Evolutionary conservation across 92 coral and sea anemone species (phyloP).

Genomic region (Parazoanthus atlanticus): DNA sequence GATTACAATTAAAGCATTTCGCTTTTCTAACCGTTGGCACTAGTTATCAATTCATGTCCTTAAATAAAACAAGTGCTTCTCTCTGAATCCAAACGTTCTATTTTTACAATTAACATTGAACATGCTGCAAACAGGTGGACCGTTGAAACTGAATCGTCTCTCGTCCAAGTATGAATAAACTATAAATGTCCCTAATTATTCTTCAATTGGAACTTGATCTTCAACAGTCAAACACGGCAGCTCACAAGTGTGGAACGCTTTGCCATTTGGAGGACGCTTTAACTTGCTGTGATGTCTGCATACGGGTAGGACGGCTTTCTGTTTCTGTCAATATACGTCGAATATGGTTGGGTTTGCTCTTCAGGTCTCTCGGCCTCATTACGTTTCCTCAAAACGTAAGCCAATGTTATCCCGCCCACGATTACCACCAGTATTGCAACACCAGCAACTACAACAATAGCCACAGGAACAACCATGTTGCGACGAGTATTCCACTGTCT

Average conservation of each 20-base stretch:
- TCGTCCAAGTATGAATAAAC: no score
- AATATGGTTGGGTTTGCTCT: not conserved
- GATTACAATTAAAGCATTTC: no score
- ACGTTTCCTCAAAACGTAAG: not conserved
- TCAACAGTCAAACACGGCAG: no score
- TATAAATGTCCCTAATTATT: no score
- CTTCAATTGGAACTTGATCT: not conserved
- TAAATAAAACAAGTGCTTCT: no score
- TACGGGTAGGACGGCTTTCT: slow-evolving; percentile 5
- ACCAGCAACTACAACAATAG: not conserved
- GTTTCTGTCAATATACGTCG: not conserved
- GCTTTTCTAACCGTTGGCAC: no score
- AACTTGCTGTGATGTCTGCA: not conserved
- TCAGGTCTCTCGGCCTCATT: not conserved
- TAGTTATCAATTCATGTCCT: no score
- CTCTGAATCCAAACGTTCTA: no score
- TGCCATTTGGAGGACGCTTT: not conserved
- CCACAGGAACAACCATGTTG: not conserved
- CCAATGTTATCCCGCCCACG: not conserved
- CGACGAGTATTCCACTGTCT: not conserved
- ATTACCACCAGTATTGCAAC: not conserved
- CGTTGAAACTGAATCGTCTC: no score
- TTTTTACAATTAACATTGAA: no score
- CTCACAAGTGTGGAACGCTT: no score
- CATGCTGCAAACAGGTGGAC: no score